Evolutionary conservation across 2,797 vertebrate species (phyloP).

Genomic region (Lates japonicus): DNA sequence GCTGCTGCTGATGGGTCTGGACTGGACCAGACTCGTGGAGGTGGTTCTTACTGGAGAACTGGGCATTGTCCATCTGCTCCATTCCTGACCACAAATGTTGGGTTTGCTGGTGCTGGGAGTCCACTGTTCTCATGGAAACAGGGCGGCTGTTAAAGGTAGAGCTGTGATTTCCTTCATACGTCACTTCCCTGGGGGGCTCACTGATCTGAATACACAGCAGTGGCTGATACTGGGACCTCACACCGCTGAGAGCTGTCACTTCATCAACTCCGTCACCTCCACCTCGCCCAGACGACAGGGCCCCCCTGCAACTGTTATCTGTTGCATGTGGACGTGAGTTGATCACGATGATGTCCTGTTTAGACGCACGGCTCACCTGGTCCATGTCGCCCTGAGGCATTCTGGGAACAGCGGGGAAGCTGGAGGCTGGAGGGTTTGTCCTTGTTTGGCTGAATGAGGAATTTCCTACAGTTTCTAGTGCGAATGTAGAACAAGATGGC

Average conservation of each 20-base stretch:
- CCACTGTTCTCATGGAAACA: conserved; percentile 1
- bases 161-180: neutral
- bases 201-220: conserved; percentile 32
- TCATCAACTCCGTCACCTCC: neutral
- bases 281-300: neutral
- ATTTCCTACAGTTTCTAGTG: conserved; percentile 8
- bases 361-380: neutral
- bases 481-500: conserved; percentile 53
- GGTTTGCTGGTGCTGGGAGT: conserved; percentile 20
- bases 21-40: conserved; percentile 9
- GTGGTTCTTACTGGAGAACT: conserved; percentile 11
- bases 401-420: neutral
- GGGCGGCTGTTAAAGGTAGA: conserved; percentile 15
- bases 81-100: conserved; percentile 28
- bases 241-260: neutral
- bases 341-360: conserved; percentile 13
- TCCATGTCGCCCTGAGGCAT: neutral
- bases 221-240: conserved; percentile 17
- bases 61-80: neutral
- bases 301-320: neutral
- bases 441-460: conserved; percentile 1
- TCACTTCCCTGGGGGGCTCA: conserved; percentile 2
- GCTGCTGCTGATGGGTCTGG: conserved; percentile 16
- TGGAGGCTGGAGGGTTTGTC: neutral
- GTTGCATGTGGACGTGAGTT: neutral